Conservation (phyloP, 2,797 vertebrate genomes). For the Naso thynnoides region DNA sequence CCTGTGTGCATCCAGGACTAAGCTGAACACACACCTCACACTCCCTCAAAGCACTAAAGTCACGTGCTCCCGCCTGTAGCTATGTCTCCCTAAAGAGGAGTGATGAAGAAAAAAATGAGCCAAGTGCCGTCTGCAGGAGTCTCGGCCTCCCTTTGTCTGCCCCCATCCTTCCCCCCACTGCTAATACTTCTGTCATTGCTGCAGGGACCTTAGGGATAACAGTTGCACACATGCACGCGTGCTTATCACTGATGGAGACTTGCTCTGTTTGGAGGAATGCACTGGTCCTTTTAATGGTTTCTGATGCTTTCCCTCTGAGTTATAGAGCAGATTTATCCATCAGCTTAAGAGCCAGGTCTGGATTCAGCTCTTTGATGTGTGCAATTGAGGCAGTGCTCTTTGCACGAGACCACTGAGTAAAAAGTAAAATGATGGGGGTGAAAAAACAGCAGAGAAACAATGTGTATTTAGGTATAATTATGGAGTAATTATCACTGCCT, state of each 20-base stretch:
- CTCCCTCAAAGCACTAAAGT: conserved; percentile 63
- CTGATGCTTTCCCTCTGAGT: conserved; percentile 33
- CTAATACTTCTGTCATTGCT: conserved; percentile 56
- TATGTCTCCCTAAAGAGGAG: conserved; percentile 75
- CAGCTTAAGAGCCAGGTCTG: background rate
- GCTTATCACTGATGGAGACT: conserved; percentile 39
- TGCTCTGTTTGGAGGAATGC: conserved; percentile 37
- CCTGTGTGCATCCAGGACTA: conserved; percentile 39
- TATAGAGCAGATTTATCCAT: conserved; percentile 23
- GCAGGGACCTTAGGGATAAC: conserved; percentile 57
- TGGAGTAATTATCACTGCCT: conserved; percentile 68
- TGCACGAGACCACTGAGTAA: conserved; percentile 29
- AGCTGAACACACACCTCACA: conserved; percentile 60
- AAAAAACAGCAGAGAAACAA: conserved; percentile 55
- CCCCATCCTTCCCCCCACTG: conserved; percentile 47
- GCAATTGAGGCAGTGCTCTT: conserved; percentile 27
- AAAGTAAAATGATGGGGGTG: conserved; percentile 33
- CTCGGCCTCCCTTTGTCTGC: conserved; percentile 64
- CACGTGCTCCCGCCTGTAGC: conserved; percentile 72
- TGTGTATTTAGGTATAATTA: conserved; percentile 61
- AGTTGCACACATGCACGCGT: conserved; percentile 56
- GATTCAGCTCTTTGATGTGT: conserved; percentile 15
- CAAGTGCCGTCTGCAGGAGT: conserved; percentile 68
- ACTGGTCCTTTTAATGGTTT: conserved; percentile 34
- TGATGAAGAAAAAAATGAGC: conserved; percentile 66